These are phyloP conservation scores for Eufriesea mexicana DNA, from an alignment of 1,140 invertebrate genomes.

Conservation along the genomic window DNA sequence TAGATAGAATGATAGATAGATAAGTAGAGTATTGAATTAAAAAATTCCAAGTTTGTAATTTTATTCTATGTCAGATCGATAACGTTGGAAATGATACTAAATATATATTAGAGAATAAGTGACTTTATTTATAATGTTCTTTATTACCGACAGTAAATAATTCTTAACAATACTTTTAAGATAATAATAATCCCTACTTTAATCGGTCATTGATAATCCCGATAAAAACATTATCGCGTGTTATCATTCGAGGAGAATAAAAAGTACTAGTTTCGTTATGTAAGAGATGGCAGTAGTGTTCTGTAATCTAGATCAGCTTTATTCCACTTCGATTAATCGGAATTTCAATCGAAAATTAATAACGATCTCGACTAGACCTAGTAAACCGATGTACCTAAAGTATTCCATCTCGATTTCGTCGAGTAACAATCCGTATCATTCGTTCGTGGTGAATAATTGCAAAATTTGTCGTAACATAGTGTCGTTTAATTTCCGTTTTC, in stretches of 20 bases:
- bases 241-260: neutral
- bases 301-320: too few relatives aligned
- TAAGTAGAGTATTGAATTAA: too few relatives aligned
- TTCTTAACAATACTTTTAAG: neutral
- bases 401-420: neutral
- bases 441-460: neutral
- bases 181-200: too few relatives aligned
- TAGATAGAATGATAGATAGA: too few relatives aligned
- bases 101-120: too few relatives aligned
- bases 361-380: neutral
- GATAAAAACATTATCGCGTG: too few relatives aligned
- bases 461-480: slow-evolving; percentile 12
- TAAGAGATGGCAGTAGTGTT: neutral
- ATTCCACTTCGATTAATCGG: neutral
- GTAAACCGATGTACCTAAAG: neutral
- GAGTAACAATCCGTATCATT: neutral
- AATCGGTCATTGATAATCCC: too few relatives aligned
- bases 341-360: neutral
- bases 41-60: too few relatives aligned
- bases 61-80: too few relatives aligned
- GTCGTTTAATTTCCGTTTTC: neutral
- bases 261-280: neutral
- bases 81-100: too few relatives aligned
- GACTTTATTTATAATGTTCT: too few relatives aligned
- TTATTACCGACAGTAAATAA: neutral